Evolutionary conservation across 2,113 vertebrate species (phyloP).

Genomic region (Elephantulus edwardii): DNA sequence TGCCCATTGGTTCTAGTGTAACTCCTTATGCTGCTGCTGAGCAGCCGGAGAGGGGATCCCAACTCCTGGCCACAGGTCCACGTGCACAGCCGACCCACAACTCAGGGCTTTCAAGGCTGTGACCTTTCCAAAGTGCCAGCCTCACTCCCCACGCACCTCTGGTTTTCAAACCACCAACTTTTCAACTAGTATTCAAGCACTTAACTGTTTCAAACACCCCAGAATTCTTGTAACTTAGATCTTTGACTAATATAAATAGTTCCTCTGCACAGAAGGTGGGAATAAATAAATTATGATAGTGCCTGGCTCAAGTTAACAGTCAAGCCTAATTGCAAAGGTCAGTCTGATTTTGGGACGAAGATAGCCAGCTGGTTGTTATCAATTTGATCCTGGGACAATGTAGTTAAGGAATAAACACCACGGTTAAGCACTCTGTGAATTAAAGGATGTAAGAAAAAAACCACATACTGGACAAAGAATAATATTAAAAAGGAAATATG

Average conservation of each 20-base stretch:
- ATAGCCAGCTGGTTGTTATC: not conserved
- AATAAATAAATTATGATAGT: conserved; percentile 3
- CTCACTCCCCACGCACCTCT: not conserved
- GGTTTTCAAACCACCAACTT: not conserved
- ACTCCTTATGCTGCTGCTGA: not conserved
- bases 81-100: not conserved
- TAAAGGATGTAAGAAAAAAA: not conserved
- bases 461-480: not conserved
- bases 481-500: conserved; percentile 1
- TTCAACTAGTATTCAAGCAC: not conserved
- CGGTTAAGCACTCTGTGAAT: conserved; percentile 2
- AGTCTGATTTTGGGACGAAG: not conserved
- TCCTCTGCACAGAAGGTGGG: not conserved
- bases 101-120: not conserved
- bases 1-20: not conserved
- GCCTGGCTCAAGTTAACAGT: conserved; percentile 1
- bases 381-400: not conserved
- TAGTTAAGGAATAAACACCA: conserved; percentile 34
- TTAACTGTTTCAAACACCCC: not conserved
- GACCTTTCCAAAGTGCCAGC: not conserved
- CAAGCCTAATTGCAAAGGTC: conserved; percentile 3
- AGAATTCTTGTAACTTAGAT: not conserved
- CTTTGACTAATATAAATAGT: not conserved
- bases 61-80: not conserved
- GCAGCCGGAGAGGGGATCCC: not conserved